Evolutionary conservation across 2,888 invertebrate genomes (phyloP), one percentile per base, ranked within the genome.

Genomic region (Zygaena filipendulae): DNA sequence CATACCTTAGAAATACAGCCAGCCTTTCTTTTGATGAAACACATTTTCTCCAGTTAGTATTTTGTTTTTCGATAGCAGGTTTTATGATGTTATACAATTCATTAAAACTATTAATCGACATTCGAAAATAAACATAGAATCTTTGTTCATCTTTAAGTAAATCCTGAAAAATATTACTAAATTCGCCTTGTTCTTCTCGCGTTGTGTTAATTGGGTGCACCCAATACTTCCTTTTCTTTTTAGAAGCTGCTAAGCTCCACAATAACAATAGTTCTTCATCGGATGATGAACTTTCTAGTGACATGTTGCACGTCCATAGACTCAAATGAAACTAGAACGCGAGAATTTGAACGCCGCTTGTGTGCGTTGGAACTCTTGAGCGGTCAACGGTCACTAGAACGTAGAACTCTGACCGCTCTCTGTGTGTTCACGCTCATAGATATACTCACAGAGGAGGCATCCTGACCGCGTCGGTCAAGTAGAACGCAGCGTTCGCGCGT

Each of bases 11-110:
- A 30, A 30, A 26, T 30, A 26, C 18, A 30, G 22, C 23, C 23
- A 29, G 24, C 29, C 29, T 29, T 29, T 29, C 29, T 29, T 29
- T 29, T 29, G 29, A 29, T 25, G 25, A 29, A 29, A 29, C 9
- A 29, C 29, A 29, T 23, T 29, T 29, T 13, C 20, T 23, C 29
- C 18, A 30, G 22, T 30, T 26, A 26, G 26, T 26, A 25, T 30
- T 30, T 30, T 30, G 30, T 30, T 30, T 30, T 30, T 30, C 30
- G 30, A 30, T 30, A 26, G 13, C 30, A 30, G 30, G 30, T 26
- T 30, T 30, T 30, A 26, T 30, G 30, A 30, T 26, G 30, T 30
- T 30, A 29, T 29, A 29, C 29, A 29, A 29, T 29, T 29, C 29
- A 29, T 29, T 29, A 25, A 24, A 25, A 25, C 25, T 29, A 25